Conservation (phyloP, 2,797 vertebrate species). For the Ceryle rudis region DNA sequence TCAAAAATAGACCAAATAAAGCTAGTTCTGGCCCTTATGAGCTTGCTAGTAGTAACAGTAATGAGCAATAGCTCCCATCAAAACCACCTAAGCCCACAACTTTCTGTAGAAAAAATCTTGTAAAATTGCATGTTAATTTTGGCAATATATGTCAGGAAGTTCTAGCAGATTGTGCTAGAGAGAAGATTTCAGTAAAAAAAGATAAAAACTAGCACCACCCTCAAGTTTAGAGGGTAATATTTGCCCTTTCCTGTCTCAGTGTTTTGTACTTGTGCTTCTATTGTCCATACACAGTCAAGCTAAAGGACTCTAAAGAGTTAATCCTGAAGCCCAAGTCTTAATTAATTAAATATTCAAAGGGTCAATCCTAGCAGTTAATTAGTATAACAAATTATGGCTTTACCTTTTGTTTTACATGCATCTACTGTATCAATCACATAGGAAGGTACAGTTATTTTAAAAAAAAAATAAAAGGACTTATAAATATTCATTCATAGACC, state of each 20-base stretch:
- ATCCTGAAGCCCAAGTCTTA: neutral
- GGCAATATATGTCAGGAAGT: neutral
- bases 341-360: neutral
- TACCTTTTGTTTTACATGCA: neutral
- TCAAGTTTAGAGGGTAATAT: neutral
- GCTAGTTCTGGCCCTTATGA: neutral
- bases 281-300: neutral
- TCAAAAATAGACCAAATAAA: neutral
- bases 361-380: neutral
- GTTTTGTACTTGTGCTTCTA: neutral
- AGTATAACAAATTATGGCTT: neutral
- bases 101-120: neutral
- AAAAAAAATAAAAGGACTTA: neutral
- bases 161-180: neutral
- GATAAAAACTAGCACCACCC: accelerated
- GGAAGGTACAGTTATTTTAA: neutral
- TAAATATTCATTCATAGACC: neutral
- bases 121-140: neutral
- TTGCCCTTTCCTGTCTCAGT: neutral
- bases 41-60: neutral
- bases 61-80: neutral
- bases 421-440: neutral
- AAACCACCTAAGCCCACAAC: neutral
- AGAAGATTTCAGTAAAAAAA: neutral
- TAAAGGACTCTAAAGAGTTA: neutral